Percentiles rank a stretch among this genome's conserved stretches.
Conservation (phyloP, 2,888 invertebrate genomes). For the Nephrocerus scutellatus region DNA sequence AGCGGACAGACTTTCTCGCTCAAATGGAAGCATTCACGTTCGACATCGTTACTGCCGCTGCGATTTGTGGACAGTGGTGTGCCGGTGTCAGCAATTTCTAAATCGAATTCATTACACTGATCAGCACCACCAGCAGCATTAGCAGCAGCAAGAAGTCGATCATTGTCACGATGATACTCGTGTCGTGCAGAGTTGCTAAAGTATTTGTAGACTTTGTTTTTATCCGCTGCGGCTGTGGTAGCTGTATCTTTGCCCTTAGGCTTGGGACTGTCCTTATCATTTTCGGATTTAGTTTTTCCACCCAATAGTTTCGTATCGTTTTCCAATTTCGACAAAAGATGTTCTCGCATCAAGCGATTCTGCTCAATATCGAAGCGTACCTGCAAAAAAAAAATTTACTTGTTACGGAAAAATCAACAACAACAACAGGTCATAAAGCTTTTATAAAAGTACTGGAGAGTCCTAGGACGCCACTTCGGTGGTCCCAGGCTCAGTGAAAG, state of each 20-base stretch:
- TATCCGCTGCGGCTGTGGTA: too few relatives aligned
- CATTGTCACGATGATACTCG: constrained; percentile 35
- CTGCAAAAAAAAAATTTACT: constrained; percentile 22
- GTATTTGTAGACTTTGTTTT: constrained; percentile 45
- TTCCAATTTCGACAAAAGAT: constrained; percentile 39
- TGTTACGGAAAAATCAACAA: background rate
- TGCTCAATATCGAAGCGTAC: constrained; percentile 39
- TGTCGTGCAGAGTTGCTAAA: constrained; percentile 45
- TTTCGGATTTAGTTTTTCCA: constrained; percentile 22
- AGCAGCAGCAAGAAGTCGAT: constrained; percentile 26
- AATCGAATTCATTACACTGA: constrained; percentile 30
- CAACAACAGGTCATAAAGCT: background rate
- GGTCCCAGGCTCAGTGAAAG: too few relatives aligned
- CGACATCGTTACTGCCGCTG: constrained; percentile 23
- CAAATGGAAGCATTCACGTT: constrained; percentile 40
- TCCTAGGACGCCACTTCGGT: too few relatives aligned
- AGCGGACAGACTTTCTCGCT: constrained; percentile 39
- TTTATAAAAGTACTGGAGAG: background rate
- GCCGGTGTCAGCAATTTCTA: too few relatives aligned
- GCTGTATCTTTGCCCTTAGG: too few relatives aligned
- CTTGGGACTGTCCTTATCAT: constrained; percentile 14
- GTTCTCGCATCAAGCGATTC: constrained; percentile 37
- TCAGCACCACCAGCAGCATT: constrained; percentile 7
- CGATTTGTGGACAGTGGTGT: constrained; percentile 24
- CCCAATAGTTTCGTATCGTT: constrained; percentile 35